Percentiles rank a stretch among this genome's conserved stretches.
phyloP scores from a whole-genome alignment of 2,888 invertebrate species.

The Argyresthia albistria region DNA sequence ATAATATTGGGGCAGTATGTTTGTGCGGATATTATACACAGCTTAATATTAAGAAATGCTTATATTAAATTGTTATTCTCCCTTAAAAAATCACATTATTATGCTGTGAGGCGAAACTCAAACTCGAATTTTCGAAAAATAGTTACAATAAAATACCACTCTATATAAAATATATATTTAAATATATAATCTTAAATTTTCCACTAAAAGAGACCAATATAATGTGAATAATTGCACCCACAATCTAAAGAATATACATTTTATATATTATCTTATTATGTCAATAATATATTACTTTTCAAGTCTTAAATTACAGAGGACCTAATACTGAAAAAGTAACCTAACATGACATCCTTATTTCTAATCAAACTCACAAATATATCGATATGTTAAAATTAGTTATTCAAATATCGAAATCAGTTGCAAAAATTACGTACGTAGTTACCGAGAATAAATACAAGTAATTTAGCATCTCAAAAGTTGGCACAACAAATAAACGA shows the following conservation, averaged over 20 bases:
- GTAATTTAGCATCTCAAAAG: background rate
- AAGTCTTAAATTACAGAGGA: slow-evolving; percentile 51
- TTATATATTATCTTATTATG: slow-evolving; percentile 22
- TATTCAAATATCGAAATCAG: background rate
- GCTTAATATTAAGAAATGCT: slow-evolving; percentile 26
- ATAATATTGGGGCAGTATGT: slow-evolving; percentile 18
- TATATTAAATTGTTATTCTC: slow-evolving; percentile 13
- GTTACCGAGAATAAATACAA: background rate
- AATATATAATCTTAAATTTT: slow-evolving; percentile 32
- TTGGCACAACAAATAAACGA: slow-evolving; percentile 38
- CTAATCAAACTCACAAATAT: slow-evolving; percentile 37
- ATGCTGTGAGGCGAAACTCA: slow-evolving; percentile 32
- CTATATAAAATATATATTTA: slow-evolving; percentile 39
- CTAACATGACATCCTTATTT: slow-evolving; percentile 31
- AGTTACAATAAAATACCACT: slow-evolving; percentile 26
- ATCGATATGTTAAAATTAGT: slow-evolving; percentile 41
- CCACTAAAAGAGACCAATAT: slow-evolving; percentile 21
- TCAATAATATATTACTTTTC: slow-evolving; percentile 47
- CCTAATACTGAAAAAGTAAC: slow-evolving; percentile 64
- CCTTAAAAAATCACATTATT: slow-evolving; percentile 16
- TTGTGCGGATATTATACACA: slow-evolving; percentile 14
- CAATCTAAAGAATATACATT: background rate
- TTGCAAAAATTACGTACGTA: background rate
- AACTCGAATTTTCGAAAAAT: slow-evolving; percentile 51
- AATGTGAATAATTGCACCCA: slow-evolving; percentile 14